phyloP scores from a whole-genome alignment of 1,140 invertebrate species.

The Zaprionus tsacasi region DNA sequence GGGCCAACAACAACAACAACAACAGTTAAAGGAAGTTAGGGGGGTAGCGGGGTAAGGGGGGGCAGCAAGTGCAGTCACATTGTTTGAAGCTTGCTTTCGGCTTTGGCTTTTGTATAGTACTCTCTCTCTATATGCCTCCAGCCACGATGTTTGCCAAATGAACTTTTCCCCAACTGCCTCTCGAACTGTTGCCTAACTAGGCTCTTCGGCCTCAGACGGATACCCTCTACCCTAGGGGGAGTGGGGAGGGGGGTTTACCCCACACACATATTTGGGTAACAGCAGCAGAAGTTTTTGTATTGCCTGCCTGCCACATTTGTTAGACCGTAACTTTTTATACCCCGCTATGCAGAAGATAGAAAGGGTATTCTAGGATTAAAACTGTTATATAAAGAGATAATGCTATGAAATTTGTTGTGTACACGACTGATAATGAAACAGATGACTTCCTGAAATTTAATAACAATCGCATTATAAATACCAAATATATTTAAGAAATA shows the following conservation, averaged over 20 bases:
- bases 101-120: conserved; percentile 18
- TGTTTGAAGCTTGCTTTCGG: conserved; percentile 46
- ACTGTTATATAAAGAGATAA: too few relatives aligned
- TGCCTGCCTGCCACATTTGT: conserved; percentile 37
- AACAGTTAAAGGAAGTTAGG: not conserved
- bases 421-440: too few relatives aligned
- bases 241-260: not conserved
- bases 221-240: not conserved
- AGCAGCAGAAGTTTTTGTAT: conserved; percentile 41
- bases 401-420: too few relatives aligned
- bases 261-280: conserved; percentile 16
- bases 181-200: conserved; percentile 46
- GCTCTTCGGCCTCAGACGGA: conserved; percentile 3
- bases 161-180: conserved; percentile 45
- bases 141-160: conserved; percentile 51
- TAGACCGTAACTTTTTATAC: conserved; percentile 6
- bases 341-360: too few relatives aligned
- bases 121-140: not conserved
- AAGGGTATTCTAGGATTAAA: too few relatives aligned
- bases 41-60: too few relatives aligned
- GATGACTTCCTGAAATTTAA: too few relatives aligned
- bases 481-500: too few relatives aligned
- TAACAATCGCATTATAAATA: too few relatives aligned
- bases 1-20: conserved; percentile 18
- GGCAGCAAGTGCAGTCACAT: conserved; percentile 60